phyloP scores from a whole-genome alignment of 2,113 vertebrate genomes.

The Muntiacus reevesi region DNA sequence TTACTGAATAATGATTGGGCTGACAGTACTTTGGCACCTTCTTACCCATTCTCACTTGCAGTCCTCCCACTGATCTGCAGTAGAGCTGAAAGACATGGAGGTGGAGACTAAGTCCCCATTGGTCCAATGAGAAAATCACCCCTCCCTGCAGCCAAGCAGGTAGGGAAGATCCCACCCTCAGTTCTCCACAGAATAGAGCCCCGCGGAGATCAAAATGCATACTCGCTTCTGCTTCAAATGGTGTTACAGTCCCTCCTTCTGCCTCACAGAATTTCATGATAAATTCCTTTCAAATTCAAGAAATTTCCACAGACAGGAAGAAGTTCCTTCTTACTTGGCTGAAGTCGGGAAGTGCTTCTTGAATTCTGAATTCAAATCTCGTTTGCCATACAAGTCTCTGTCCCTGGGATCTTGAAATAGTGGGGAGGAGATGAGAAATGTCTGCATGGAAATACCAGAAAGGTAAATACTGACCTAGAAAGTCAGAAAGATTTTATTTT shows the following conservation, averaged over 20 bases:
- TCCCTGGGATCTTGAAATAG: not conserved
- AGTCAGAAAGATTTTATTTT: constrained; percentile 4
- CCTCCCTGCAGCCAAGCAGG: not conserved
- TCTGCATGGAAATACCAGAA: not conserved
- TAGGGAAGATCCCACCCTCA: not conserved
- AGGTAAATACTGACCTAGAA: not conserved
- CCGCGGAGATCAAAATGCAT: not conserved
- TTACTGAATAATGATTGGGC: not conserved
- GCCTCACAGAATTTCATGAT: not conserved
- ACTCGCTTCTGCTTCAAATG: not conserved
- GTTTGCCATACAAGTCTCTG: not conserved
- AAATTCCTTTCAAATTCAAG: not conserved
- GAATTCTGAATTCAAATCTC: not conserved
- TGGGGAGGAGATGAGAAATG: not conserved
- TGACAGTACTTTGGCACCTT: not conserved
- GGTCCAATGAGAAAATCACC: not conserved
- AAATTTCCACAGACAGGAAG: not conserved
- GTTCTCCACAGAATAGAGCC: not conserved
- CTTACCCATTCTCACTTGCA: not conserved
- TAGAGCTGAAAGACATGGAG: not conserved
- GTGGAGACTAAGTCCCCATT: not conserved
- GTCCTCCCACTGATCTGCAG: not conserved
- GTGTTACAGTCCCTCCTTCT: not conserved
- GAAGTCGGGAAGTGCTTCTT: not conserved
- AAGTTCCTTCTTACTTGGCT: not conserved